Base-by-base conservation (phyloP, 2,113 vertebrate species). In the Carlito syrichta region DNA sequence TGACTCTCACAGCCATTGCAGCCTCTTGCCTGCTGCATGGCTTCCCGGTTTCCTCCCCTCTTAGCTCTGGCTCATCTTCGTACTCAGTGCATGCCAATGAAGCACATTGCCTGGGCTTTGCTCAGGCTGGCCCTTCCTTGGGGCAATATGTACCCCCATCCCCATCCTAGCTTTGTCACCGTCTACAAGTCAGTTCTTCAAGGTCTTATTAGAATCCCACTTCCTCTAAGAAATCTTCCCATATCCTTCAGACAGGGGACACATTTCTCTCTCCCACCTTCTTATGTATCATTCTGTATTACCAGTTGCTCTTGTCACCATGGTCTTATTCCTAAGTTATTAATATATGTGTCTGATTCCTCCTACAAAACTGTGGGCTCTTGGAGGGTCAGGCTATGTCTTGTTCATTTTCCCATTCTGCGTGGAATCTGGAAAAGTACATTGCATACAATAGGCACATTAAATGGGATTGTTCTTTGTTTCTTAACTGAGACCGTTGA, bases 261-360 rank as follows among this genome's bases (percentile, higher is more conserved):
- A 5, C 8, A 2, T n/a, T 68, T 84, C 43, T 74, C 16, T 13
- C 13, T 54, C 40, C 22, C 7, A 3, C 17, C 3, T 74, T 78
- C 86, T 76, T 43, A 40, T 12, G 10, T 25, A 1, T 56, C 32
- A 13, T 43, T 91, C 23, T 43, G 14, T 84, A 5, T 84, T 62
- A 40, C 76, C 56, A 14, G 2, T 35, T 58, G 63, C 4, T 0
- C 38, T 20, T 23, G 25, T 88, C 66, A 81, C 48, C 35, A 14
- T 79, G 30, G 20, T 91, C 71, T 96, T n/a, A 10, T n/a, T 86
- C 60, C 27, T 32, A 83, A n/a, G 68, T 78, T 81, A 54, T 40
- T 69, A 93, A 73, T 73, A 7, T 23, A 13, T 17, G 23, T 35
- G 43, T 77, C 71, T 78, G 58, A 90, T 3, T 2, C 20, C 3